These are phyloP conservation scores for cattle (Bos taurus) DNA, from an alignment of 2,113 vertebrate species.

Conservation along the genomic window DNA sequence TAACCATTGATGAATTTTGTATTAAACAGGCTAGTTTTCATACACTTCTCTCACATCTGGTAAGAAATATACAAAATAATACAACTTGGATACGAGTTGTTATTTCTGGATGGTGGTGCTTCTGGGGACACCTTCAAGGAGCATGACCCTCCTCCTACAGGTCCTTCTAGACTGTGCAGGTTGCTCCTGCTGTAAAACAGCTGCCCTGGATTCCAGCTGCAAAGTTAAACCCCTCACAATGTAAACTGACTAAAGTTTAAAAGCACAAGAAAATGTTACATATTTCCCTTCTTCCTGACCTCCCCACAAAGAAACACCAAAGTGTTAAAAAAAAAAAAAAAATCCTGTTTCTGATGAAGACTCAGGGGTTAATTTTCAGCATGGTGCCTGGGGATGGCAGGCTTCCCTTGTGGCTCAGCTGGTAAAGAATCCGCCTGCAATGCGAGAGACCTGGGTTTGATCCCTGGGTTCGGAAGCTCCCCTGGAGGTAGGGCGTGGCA, in stretches of 20 bases:
- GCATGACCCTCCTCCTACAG: rapidly evolving
- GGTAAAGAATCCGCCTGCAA: neutral
- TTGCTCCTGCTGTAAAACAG: neutral
- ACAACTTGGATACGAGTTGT: neutral
- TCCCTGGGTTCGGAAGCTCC: neutral
- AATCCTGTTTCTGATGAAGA: slow-evolving; percentile 49
- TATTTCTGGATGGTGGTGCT: neutral
- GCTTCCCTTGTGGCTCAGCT: neutral
- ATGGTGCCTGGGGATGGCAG: slow-evolving; percentile 69
- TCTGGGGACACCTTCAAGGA: neutral
- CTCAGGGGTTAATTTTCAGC: slow-evolving; percentile 76
- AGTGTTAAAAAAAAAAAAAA: neutral
- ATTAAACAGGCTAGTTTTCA: neutral
- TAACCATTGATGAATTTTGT: too few species aligned
- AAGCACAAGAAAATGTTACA: slow-evolving; percentile 40
- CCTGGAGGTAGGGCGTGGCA: neutral
- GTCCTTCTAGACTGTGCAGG: neutral
- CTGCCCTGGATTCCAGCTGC: neutral
- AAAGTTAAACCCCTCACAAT: neutral
- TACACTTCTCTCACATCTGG: neutral
- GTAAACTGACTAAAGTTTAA: slow-evolving; percentile 48
- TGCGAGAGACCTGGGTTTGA: neutral
- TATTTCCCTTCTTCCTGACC: neutral
- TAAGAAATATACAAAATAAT: neutral
- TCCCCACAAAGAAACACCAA: neutral